Evolutionary conservation across 2,888 invertebrate species (phyloP).

Genomic region (Lutraria lutraria): DNA sequence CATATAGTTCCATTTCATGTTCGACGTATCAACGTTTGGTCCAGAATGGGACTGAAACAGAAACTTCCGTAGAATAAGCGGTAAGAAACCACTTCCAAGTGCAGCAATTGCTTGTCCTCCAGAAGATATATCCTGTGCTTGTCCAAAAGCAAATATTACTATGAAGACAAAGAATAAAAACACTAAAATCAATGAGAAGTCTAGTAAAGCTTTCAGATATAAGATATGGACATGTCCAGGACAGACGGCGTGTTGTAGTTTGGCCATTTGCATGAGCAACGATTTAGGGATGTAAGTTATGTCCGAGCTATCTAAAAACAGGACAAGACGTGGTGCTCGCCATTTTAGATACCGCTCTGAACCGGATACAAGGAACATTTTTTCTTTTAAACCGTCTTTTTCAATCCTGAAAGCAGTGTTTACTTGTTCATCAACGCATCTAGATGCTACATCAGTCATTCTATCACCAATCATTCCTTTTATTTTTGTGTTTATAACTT

Average conservation of each 20-base stretch:
- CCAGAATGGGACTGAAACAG: conserved; percentile 47
- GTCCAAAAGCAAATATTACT: conserved; percentile 62
- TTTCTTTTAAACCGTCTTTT: not conserved
- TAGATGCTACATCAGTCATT: conserved; percentile 37
- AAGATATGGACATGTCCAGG: conserved; percentile 52
- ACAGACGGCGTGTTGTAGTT: conserved; percentile 48
- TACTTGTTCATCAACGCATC: conserved; percentile 33
- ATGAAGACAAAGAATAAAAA: conserved; percentile 61
- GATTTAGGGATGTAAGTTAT: conserved; percentile 54
- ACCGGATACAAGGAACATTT: conserved; percentile 29
- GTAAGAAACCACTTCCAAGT: conserved; percentile 60
- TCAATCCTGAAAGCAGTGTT: conserved; percentile 51
- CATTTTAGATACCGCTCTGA: conserved; percentile 51
- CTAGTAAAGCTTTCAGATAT: conserved; percentile 53
- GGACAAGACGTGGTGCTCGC: conserved; percentile 36
- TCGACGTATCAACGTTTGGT: conserved; percentile 45
- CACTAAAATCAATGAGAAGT: conserved; percentile 47
- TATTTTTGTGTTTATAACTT: conserved; percentile 43
- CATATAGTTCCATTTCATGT: conserved; percentile 56
- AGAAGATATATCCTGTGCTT: conserved; percentile 55
- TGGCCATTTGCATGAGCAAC: conserved; percentile 52
- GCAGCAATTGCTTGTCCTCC: conserved; percentile 53
- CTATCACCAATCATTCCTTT: conserved; percentile 43
- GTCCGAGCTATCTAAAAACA: conserved; percentile 57
- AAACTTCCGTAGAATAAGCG: conserved; percentile 57